phyloP scores from a whole-genome alignment of 2,797 vertebrate genomes.

The Nannoperca australis region DNA sequence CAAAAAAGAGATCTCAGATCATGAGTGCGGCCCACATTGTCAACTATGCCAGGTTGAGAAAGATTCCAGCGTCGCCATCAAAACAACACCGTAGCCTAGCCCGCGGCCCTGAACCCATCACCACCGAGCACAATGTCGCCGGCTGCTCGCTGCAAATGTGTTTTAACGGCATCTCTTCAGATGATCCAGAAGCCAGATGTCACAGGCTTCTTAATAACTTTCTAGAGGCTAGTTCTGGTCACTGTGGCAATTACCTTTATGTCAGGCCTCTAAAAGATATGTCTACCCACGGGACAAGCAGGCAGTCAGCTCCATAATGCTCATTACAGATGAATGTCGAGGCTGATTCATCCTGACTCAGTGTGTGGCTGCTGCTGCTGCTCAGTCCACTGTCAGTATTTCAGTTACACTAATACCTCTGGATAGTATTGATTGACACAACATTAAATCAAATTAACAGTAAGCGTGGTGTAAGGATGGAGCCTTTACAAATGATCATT shows the following conservation, averaged over 20 bases:
- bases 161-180: slow-evolving; percentile 79
- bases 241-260: slow-evolving; percentile 88
- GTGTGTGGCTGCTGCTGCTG: slow-evolving; percentile 35
- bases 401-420: slow-evolving; percentile 33
- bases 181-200: slow-evolving; percentile 82
- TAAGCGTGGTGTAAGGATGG: not conserved
- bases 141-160: slow-evolving; percentile 66
- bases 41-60: slow-evolving; percentile 38
- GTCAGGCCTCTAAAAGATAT: slow-evolving; percentile 87
- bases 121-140: slow-evolving; percentile 47
- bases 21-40: slow-evolving; percentile 18
- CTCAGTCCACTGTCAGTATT: slow-evolving; percentile 47
- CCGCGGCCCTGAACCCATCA: slow-evolving; percentile 70
- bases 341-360: slow-evolving; percentile 74
- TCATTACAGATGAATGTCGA: slow-evolving; percentile 80
- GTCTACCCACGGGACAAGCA: slow-evolving; percentile 83
- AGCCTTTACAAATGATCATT: not conserved
- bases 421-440: slow-evolving; percentile 32
- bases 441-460: slow-evolving; percentile 14
- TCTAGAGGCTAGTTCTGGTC: slow-evolving; percentile 86
- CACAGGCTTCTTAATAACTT: slow-evolving; percentile 86
- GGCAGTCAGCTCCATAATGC: slow-evolving; percentile 79
- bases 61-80: slow-evolving; percentile 60
- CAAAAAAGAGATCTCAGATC: slow-evolving; percentile 33
- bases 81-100: slow-evolving; percentile 56